Evolutionary conservation across 2,113 vertebrate species (phyloP), one percentile per base, ranked within the genome.

Genomic region (Calyptomena viridis): DNA sequence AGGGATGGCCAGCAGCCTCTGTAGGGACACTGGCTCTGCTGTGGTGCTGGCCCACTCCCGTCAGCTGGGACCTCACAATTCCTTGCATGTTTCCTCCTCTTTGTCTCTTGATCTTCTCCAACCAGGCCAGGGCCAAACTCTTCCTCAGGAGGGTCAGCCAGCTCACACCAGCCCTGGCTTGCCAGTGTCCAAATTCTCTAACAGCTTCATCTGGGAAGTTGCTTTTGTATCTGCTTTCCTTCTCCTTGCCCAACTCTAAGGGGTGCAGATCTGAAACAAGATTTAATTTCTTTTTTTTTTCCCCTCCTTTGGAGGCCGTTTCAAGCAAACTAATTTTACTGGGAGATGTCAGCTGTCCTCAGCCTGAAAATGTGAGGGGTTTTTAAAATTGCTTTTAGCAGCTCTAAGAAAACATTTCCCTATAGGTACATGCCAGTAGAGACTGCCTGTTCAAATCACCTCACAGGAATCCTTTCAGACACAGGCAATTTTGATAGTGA

Each of bases 221-320:
- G 2, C 3, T 53, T 78, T 12, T 27, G n/a, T 3, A 1, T 20
- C 8, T 58, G 33, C 13, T 23, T 59, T 75, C 42, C 23, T 63
- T 9, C 18, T 69, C 11, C 40, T 63, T 33, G 56, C 15, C 52
- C 50, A 49, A 4, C 15, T 58, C 52, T 16, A 37, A 77, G 31
- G 30, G 25, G 11, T 0, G 2, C 0, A 0, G 24, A 30, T 75
- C 28, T 11, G 15, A 89, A 95, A 64, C 18, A 56, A 56, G 49
- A 64, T 23, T 39, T 17, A 55, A 62, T 76, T 68, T 63, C 42
- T 15, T 71, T 84, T 42, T 8, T 83, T 4, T 5, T 27, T 31
- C 19, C 40, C 13, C 30, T 20, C 12, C 31, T 30, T 76, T 53
- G 18, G 14, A 77, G 42, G 17, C 25, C 37, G 62, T 89, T 80